Base-by-base conservation (phyloP, 35 echinoderm and acorn worm genomes). In the Diadema setosum region DNA sequence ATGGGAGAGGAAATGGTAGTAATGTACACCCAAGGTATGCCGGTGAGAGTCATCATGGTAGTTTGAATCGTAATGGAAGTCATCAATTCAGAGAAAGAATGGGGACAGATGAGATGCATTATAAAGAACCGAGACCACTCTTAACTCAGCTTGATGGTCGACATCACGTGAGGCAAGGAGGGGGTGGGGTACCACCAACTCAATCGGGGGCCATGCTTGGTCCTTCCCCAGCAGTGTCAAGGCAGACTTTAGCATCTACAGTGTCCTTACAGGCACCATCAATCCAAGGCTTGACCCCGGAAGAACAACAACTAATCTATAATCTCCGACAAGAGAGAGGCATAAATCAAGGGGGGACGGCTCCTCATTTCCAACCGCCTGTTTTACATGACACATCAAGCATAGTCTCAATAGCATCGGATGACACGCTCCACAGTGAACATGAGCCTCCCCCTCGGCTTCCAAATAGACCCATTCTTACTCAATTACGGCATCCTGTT, bases 251-350 rank as follows among this genome's bases (percentile, higher is more conserved):
- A 9, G 73, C 73, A 24, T 78, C 73, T 3, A 78, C 73, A 14
- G 73, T 78, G 33, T 78, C 73, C 24, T 35, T 78, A 78, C 73
- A 78, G 20, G 73, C 73, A 44, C 73, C 73, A 11, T 78, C 73
- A 44, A 36, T 78, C 6, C 73, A 78, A 16, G 40, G 73, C 44
- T 78, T 78, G 37, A 42, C 73, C 24, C 35, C 73, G 16, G 73
- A 78, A 21, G 73, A 78, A 23, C 33, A 78, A 36, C 73, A 44
- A 21, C 11, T 78, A 41, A 42, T 78, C 25, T 78, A 9, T 18
- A 78, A 78, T 20, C 73, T 42, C 73, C 35, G 73, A 21, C 39
- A 44, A 9, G 73, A 78, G 16, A 78, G 35, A 9, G 3, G 14
- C 11, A 21, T 23, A 34, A 14, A 1, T 33, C 35, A 44, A 42